Evolutionary conservation across 2,888 invertebrate genomes (phyloP).

Genomic region (Agrotis exclamationis): DNA sequence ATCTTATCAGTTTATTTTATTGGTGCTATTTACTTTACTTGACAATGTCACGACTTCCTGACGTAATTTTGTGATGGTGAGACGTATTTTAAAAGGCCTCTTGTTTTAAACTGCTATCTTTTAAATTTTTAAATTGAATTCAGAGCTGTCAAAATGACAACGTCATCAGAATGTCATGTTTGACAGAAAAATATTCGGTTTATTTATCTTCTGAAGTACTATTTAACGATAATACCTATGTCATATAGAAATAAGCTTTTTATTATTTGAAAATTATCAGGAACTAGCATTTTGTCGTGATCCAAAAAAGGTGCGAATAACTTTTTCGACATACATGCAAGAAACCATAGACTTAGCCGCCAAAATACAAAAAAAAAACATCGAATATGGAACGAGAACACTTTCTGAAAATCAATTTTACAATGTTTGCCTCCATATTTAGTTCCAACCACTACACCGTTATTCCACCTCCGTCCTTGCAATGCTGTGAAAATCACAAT

Average conservation of each 20-base stretch:
- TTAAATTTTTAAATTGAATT: background rate
- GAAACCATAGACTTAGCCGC: background rate
- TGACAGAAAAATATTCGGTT: background rate
- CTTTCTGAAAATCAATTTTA: conserved; percentile 13
- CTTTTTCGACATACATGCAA: too few relatives aligned
- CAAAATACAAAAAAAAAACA: background rate
- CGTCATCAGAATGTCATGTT: background rate
- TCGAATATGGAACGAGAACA: conserved; percentile 9
- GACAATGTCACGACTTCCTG: conserved; percentile 19
- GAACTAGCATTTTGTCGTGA: background rate
- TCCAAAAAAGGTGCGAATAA: background rate
- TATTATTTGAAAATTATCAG: background rate
- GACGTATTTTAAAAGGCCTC: conserved; percentile 2
- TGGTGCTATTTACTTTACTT: conserved; percentile 3
- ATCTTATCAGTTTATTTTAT: conserved; percentile 41
- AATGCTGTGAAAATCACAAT: too few relatives aligned
- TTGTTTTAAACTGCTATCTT: background rate
- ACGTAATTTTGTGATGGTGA: background rate
- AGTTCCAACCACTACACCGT: background rate
- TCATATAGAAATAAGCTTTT: too few relatives aligned
- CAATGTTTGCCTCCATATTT: conserved; percentile 16
- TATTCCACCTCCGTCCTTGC: too few relatives aligned
- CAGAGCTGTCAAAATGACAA: conserved; percentile 3
- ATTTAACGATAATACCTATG: too few relatives aligned
- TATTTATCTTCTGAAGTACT: background rate